Conservation (phyloP, 2,797 vertebrate species). For the Acipenser transmontanus region DNA sequence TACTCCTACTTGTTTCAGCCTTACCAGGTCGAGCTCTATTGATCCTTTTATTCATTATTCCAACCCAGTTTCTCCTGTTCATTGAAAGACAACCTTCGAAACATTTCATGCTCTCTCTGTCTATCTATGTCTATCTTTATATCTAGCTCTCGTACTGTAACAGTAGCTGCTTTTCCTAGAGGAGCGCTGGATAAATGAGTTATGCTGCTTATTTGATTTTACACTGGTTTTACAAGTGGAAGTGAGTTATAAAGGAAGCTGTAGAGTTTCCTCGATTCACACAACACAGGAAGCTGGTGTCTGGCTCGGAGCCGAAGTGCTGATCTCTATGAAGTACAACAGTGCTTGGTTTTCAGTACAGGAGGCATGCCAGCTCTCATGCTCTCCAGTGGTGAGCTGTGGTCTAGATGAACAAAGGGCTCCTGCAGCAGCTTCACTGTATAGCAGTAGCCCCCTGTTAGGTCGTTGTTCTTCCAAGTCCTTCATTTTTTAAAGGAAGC, state of each 20-base stretch:
- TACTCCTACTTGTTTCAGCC: neutral
- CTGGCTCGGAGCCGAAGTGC: neutral
- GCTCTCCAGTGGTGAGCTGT: too few species aligned
- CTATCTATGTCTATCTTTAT: neutral
- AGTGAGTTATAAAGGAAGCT: slow-evolving; percentile 45
- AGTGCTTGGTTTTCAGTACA: neutral
- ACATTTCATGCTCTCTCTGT: neutral
- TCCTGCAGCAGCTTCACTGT: too few species aligned
- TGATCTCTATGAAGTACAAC: neutral
- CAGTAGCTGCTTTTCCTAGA: neutral
- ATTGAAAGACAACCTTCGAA: neutral
- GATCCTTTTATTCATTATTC: slow-evolving; percentile 5
- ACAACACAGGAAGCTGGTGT: slow-evolving; percentile 34
- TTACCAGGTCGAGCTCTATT: neutral
- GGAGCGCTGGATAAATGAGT: neutral
- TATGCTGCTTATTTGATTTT: neutral
- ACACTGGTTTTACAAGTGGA: slow-evolving; percentile 18
- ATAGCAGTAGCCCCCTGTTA: too few species aligned
- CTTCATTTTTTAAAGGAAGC: too few species aligned
- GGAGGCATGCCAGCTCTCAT: neutral
- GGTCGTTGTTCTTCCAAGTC: too few species aligned
- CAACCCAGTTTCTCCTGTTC: neutral
- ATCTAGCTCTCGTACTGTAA: neutral
- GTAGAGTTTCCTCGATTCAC: slow-evolving; percentile 37
- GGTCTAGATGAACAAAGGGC: too few species aligned